A percentile compares a stretch with the other conserved stretches of the same genome.
Evolutionary conservation across 2,113 vertebrate species (phyloP).

Genomic region (Rafetus swinhoei): DNA sequence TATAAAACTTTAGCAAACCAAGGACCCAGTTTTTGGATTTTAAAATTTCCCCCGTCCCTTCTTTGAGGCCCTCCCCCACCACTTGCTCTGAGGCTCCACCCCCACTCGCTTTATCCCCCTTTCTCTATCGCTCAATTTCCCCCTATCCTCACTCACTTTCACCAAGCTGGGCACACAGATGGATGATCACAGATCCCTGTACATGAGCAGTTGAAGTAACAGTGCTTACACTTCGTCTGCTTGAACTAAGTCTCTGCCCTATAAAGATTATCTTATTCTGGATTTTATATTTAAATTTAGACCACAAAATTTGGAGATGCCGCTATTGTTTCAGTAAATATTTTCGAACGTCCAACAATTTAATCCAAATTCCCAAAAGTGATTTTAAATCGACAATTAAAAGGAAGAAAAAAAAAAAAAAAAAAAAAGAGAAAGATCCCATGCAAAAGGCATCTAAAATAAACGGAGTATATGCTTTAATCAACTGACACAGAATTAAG

Average conservation of each 20-base stretch:
- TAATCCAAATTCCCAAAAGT: slow-evolving; percentile 4
- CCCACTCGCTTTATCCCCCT: no score
- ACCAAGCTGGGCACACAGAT: not conserved
- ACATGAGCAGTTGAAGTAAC: slow-evolving; percentile 20
- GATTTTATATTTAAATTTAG: not conserved
- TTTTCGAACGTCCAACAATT: slow-evolving; percentile 21
- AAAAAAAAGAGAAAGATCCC: not conserved
- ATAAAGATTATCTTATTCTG: slow-evolving; percentile 32
- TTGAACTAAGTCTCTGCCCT: slow-evolving; percentile 29
- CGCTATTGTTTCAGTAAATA: slow-evolving; percentile 51
- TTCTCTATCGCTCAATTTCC: no score
- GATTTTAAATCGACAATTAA: slow-evolving; percentile 20
- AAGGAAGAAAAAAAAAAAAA: not conserved
- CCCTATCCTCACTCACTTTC: no score
- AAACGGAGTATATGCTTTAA: slow-evolving; percentile 1
- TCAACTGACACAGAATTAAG: not conserved
- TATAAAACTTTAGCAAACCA: no score
- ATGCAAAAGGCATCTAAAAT: slow-evolving; percentile 12
- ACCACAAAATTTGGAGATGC: slow-evolving; percentile 33
- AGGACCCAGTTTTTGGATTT: no score
- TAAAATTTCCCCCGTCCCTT: no score
- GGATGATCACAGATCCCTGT: not conserved
- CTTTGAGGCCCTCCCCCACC: no score
- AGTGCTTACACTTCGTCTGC: not conserved
- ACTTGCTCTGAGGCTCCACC: no score